Percentiles rank a stretch among this genome's conserved stretches.
Conservation (phyloP, 2,888 invertebrate species). For the Leucoma salicis region DNA sequence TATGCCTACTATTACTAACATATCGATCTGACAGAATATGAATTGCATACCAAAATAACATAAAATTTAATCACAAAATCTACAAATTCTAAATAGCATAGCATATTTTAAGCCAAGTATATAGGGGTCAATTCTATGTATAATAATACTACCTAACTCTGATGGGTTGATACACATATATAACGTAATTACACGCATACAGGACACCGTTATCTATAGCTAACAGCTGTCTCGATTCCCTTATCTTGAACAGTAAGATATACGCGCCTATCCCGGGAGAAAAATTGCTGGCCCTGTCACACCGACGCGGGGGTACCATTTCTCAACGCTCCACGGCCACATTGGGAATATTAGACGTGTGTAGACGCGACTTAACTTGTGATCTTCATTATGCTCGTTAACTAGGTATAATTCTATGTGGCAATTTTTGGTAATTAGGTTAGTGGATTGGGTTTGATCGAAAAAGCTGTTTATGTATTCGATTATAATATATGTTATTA, state of each 20-base stretch:
- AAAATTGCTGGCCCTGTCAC: constrained; percentile 60
- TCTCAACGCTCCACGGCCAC: constrained; percentile 45
- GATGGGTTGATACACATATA: no score
- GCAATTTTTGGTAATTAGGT: constrained; percentile 12
- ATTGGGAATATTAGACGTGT: constrained; percentile 47
- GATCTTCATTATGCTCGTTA: constrained; percentile 38
- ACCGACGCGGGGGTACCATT: constrained; percentile 53
- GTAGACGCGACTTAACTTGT: constrained; percentile 39
- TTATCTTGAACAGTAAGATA: constrained; percentile 49
- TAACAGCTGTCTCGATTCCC: constrained; percentile 48
- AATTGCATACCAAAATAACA: no score
- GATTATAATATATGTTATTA: background rate
- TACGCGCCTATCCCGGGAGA: constrained; percentile 60
- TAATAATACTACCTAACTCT: no score
- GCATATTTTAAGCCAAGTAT: no score
- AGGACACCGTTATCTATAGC: constrained; percentile 25
- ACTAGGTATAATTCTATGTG: constrained; percentile 25
- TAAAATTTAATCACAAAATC: no score
- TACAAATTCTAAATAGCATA: no score
- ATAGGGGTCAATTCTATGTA: no score
- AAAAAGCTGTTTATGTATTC: background rate
- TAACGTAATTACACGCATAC: constrained; percentile 26
- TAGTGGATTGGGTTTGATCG: background rate
- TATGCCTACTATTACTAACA: no score
- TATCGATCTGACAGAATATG: no score